Percentiles rank a stretch among this genome's conserved stretches.
Evolutionary conservation across 2,113 vertebrate genomes (phyloP).

Genomic region (human (Homo sapiens)): DNA sequence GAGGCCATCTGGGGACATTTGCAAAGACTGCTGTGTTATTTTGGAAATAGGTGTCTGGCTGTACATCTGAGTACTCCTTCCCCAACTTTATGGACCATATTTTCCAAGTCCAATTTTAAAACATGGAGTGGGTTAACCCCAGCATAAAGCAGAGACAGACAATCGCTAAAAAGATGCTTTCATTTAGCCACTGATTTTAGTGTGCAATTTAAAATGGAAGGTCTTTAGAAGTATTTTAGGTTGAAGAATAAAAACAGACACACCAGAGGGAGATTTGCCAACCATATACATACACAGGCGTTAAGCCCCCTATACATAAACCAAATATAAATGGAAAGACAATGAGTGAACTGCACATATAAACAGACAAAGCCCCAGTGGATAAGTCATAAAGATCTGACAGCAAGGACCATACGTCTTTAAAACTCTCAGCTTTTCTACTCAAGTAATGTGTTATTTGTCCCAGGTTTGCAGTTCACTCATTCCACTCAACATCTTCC

Average conservation of each 20-base stretch:
- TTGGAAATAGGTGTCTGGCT: conserved; percentile 25
- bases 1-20: conserved; percentile 48
- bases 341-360: conserved; percentile 62
- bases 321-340: conserved; percentile 71
- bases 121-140: conserved; percentile 2
- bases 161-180: conserved; percentile 42
- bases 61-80: not conserved
- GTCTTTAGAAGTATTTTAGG: conserved; percentile 67
- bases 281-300: conserved; percentile 60
- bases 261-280: conserved; percentile 70
- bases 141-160: conserved; percentile 23
- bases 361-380: conserved; percentile 60
- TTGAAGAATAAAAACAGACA: conserved; percentile 71
- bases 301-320: conserved; percentile 60
- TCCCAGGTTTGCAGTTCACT: conserved; percentile 32
- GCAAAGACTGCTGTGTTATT: not conserved
- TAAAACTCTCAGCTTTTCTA: conserved; percentile 47
- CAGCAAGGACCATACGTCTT: conserved; percentile 60
- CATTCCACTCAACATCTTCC: conserved; percentile 20
- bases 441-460: conserved; percentile 42
- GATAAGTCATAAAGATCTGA: conserved; percentile 60
- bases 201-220: conserved; percentile 43
- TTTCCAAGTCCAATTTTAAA: conserved; percentile 56
- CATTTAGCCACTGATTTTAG: conserved; percentile 47
- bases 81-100: not conserved